A percentile compares a stretch with the other conserved stretches of the same genome.
Evolutionary conservation across 1,140 invertebrate species (phyloP).

Genomic region (Sycophila sp.): DNA sequence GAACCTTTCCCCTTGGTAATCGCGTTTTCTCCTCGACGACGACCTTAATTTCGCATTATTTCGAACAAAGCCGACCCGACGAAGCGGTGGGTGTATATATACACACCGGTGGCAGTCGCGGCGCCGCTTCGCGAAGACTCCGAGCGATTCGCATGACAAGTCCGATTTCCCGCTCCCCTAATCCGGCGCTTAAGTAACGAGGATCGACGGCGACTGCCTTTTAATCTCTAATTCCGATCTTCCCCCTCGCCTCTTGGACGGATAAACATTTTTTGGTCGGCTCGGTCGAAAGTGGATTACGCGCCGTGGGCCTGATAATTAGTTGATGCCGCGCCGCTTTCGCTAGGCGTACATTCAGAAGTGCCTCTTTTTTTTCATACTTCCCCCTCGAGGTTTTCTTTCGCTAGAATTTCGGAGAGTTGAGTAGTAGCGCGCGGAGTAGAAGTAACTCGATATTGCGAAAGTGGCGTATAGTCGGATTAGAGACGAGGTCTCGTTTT

Average conservation of each 20-base stretch:
- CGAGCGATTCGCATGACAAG: constrained; percentile 22
- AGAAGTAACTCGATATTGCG: constrained; percentile 16
- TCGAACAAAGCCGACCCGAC: constrained; percentile 35
- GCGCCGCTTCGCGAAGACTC: background rate
- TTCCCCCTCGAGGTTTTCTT: background rate
- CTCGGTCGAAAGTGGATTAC: constrained; percentile 17
- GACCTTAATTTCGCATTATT: constrained; percentile 31
- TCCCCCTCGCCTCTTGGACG: no score
- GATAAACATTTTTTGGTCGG: constrained; percentile 13
- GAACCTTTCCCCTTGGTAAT: background rate
- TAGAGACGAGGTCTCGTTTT: background rate
- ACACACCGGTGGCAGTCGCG: background rate
- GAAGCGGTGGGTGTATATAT: no score
- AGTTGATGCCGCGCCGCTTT: background rate
- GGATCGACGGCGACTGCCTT: constrained; percentile 32
- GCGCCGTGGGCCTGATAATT: background rate
- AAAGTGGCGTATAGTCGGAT: background rate
- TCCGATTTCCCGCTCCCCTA: constrained; percentile 33
- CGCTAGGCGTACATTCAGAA: no score
- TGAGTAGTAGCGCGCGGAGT: no score
- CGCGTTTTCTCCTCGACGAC: constrained; percentile 6
- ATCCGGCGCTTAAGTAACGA: constrained; percentile 42
- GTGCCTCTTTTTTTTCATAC: background rate
- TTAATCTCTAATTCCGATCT: constrained; percentile 36
- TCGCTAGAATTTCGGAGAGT: no score